Conservation (phyloP, 2,113 vertebrate species). For the Todiramphus saurophagus region DNA sequence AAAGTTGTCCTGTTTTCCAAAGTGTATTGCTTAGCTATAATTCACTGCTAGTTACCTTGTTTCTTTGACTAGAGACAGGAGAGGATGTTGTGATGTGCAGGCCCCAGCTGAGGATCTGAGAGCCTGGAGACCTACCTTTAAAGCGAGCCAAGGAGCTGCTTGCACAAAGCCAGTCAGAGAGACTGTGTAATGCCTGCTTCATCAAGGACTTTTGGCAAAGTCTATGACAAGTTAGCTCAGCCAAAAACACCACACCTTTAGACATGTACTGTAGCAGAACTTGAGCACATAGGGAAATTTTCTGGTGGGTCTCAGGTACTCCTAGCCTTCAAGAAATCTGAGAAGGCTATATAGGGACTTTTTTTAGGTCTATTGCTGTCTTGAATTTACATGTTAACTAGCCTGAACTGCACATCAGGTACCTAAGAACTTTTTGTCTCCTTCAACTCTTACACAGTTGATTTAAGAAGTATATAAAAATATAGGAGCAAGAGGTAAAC, state of each 20-base stretch:
- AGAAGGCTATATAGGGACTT: neutral
- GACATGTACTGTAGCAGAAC: neutral
- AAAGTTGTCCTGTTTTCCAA: neutral
- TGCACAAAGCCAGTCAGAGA: constrained; percentile 10
- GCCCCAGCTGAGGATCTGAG: neutral
- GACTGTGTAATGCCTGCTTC: constrained; percentile 48
- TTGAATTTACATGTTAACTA: neutral
- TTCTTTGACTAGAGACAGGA: neutral
- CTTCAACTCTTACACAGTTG: neutral
- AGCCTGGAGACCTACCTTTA: neutral
- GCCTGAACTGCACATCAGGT: neutral
- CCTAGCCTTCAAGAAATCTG: neutral
- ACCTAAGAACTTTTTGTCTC: neutral
- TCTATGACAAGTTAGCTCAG: constrained; percentile 26
- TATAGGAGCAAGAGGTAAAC: neutral
- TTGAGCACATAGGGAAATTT: neutral
- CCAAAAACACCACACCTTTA: constrained; percentile 8
- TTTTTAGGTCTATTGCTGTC: neutral
- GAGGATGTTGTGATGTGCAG: neutral
- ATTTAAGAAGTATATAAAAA: neutral
- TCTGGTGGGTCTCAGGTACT: neutral
- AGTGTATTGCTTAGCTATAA: neutral
- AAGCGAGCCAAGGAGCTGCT: neutral
- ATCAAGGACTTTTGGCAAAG: constrained; percentile 51
- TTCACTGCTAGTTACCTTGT: neutral